Evolutionary conservation across 1,140 invertebrate genomes (phyloP).

Genomic region (Bombus waltoni): DNA sequence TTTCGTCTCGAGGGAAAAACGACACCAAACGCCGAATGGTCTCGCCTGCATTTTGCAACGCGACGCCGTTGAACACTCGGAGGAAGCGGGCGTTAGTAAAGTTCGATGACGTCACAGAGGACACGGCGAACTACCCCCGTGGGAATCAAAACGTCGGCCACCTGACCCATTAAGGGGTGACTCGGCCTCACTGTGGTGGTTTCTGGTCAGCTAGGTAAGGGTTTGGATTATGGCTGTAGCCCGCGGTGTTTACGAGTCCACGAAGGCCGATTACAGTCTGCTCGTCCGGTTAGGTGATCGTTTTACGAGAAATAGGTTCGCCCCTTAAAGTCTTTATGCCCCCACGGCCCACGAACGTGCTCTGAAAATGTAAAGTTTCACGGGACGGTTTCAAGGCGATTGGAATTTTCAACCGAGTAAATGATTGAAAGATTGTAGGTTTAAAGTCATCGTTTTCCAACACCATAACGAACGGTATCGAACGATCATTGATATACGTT

Average conservation of each 20-base stretch:
- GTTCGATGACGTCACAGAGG: conserved; percentile 63
- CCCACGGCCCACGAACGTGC: conserved; percentile 15
- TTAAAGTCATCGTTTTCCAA: background rate
- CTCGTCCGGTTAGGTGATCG: conserved; percentile 52
- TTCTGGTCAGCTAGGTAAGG: conserved; percentile 70
- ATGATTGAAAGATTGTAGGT: background rate
- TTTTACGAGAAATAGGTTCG: conserved; percentile 57
- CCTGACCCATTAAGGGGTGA: conserved; percentile 73
- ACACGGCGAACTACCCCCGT: conserved; percentile 60
- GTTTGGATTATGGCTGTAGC: conserved; percentile 70
- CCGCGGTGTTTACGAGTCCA: conserved; percentile 74
- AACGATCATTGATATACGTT: background rate
- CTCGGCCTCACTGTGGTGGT: conserved; percentile 48
- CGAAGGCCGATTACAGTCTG: conserved; percentile 74
- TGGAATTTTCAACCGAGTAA: background rate
- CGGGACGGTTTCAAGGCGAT: background rate
- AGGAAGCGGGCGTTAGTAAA: conserved; percentile 43
- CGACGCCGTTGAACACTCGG: background rate
- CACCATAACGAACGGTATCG: background rate
- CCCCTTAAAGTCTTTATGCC: conserved; percentile 47
- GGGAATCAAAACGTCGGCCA: conserved; percentile 67
- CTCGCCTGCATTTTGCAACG: conserved; percentile 23
- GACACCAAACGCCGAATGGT: background rate
- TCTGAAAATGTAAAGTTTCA: conserved; percentile 31
- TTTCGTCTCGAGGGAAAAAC: background rate